A percentile compares a stretch with the other conserved stretches of the same genome.
Evolutionary conservation across 2,113 vertebrate genomes (phyloP).

Genomic region (Oceanodroma tethys): DNA sequence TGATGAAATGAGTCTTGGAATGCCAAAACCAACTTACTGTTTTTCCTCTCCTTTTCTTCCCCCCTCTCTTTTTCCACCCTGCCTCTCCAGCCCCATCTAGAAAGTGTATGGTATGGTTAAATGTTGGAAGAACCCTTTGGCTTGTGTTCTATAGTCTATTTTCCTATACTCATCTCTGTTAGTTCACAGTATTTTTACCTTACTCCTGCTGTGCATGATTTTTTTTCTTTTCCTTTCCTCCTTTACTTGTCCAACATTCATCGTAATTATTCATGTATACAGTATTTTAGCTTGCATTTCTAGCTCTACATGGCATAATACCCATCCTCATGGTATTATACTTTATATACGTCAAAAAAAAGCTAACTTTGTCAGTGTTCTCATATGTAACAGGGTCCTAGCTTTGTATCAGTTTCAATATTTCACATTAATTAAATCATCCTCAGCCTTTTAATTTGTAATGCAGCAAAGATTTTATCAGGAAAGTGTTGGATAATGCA

Average conservation of each 20-base stretch:
- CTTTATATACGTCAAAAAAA: neutral
- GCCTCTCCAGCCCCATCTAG: constrained; percentile 1
- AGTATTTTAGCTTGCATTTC: constrained; percentile 21
- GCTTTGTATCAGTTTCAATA: neutral
- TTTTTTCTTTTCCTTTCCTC: neutral
- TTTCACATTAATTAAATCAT: constrained; percentile 29
- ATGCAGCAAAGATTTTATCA: constrained; percentile 22
- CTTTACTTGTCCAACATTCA: constrained; percentile 8
- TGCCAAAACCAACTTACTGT: neutral
- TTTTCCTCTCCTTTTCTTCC: neutral
- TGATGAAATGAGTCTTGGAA: constrained; percentile 56
- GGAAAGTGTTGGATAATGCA: neutral
- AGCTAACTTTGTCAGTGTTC: neutral
- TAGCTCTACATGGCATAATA: neutral
- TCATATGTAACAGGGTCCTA: neutral
- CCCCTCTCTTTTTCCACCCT: neutral
- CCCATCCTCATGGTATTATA: neutral
- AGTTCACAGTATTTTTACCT: neutral
- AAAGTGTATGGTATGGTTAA: constrained; percentile 6
- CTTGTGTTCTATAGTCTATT: neutral
- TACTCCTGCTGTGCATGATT: constrained; percentile 53
- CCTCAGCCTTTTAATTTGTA: constrained; percentile 26
- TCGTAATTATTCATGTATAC: neutral
- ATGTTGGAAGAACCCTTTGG: constrained; percentile 3
- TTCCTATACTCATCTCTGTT: neutral